Conservation (phyloP, 1,140 invertebrate genomes). For the Bicyclus anynana region DNA sequence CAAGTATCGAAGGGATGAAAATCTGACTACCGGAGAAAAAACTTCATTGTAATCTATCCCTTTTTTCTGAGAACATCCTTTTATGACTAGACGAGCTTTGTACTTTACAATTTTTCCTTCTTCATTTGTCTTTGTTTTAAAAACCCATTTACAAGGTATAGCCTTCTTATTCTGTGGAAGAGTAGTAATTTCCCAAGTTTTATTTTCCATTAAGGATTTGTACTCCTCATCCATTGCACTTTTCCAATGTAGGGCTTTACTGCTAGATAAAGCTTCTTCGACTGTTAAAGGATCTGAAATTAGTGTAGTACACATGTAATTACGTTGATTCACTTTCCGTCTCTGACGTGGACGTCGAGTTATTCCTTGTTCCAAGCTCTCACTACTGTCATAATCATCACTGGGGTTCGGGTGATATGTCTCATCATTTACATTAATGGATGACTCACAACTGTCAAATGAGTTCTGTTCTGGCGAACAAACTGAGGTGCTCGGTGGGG, state of each 20-base stretch:
- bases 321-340: too few relatives aligned
- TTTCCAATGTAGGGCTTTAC: slow-evolving; percentile 21
- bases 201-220: slow-evolving; percentile 22
- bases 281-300: slow-evolving; percentile 14
- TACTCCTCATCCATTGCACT: slow-evolving; percentile 28
- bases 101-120: slow-evolving; percentile 20
- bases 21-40: slow-evolving; percentile 26
- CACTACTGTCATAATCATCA: slow-evolving; percentile 13
- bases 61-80: too few relatives aligned
- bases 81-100: too few relatives aligned
- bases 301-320: neutral
- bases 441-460: neutral
- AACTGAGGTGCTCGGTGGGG: too few relatives aligned
- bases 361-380: too few relatives aligned
- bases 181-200: slow-evolving; percentile 19
- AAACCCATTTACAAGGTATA: too few relatives aligned
- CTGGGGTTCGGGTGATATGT: slow-evolving; percentile 10
- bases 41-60: neutral
- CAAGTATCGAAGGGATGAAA: slow-evolving; percentile 50
- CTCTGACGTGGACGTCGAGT: too few relatives aligned
- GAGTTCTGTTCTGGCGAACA: neutral
- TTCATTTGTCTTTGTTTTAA: slow-evolving; percentile 25
- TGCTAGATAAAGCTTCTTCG: slow-evolving; percentile 13
- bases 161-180: slow-evolving; percentile 11
- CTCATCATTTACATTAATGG: slow-evolving; percentile 2